Conservation (phyloP, 2,113 vertebrate species). For the Merops nubicus region DNA sequence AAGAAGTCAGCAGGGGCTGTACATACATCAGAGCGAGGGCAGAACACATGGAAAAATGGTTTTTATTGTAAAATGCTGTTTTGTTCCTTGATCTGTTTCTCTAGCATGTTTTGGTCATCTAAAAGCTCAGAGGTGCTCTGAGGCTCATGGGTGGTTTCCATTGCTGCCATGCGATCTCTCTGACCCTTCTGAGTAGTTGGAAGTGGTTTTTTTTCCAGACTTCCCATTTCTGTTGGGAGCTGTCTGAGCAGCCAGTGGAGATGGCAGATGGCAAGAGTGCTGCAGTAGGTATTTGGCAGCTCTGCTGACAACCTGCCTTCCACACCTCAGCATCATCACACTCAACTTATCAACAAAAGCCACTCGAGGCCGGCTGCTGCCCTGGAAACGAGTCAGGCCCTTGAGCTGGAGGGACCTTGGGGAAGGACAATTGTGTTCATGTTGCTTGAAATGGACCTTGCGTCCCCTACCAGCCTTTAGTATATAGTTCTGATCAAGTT, state of each 20-base stretch:
- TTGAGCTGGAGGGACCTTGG: background rate
- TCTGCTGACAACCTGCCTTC: background rate
- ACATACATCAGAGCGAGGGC: background rate
- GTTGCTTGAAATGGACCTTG: background rate
- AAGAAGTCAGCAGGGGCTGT: background rate
- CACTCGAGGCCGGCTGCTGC: background rate
- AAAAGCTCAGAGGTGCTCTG: background rate
- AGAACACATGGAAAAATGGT: accelerated
- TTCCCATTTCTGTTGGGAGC: background rate
- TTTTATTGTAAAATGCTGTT: background rate
- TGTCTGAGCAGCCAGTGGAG: background rate
- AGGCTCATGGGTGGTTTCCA: background rate
- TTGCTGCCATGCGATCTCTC: background rate
- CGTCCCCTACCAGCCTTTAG: background rate
- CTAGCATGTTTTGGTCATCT: background rate
- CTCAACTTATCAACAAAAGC: background rate
- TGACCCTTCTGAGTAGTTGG: background rate
- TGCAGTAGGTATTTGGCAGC: background rate
- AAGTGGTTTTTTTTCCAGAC: background rate
- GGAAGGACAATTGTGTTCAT: background rate
- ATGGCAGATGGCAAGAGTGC: background rate
- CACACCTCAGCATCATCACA: background rate
- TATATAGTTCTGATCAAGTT: background rate
- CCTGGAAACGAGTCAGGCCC: background rate
- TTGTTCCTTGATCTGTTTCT: background rate